Base-by-base conservation (phyloP, 2,113 vertebrate species). In the Python bivittatus region DNA sequence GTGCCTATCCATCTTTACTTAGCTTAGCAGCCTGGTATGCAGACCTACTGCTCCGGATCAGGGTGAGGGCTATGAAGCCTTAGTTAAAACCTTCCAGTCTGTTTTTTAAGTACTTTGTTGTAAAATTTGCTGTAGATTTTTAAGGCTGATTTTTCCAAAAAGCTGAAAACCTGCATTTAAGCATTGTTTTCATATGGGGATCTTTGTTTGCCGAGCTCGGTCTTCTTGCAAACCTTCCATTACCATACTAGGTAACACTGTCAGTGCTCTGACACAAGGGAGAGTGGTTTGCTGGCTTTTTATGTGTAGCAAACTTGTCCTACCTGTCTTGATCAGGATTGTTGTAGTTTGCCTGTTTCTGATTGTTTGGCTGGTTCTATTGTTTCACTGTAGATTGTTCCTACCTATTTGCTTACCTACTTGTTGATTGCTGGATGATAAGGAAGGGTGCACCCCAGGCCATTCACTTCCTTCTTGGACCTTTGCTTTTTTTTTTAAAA, bases 1-100 rank as follows among this genome's bases (percentile, higher is more conserved):
- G 94, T 0, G 98, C 98, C 64, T 98, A 98, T n/a, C 98, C 97
- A 72, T 98, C 98, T 20, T 97, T 98, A 8, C 95, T 97, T 17
- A 94, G 95, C 68, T 20, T 98, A 72, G 97, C 91, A 0, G 97
- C 95, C 42, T 98, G 98, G 98, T 98, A 97, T 0, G 29, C 97
- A 0, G 98, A 98, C 92, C 94, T 98, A 85, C 94, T 98, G 23
- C 97, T 97, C 13, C 95, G 97, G 0, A 96, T 97, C 48, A 92
- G 96, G 97, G 98, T 98, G 57, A 97, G 97, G 15, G 15, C 25
- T 9, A 88, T 85, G 17, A 88, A 58, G 29, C 11, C 15, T 88
- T 44, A 27, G 33, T 88, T 72, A 79, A 72, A 42, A 33, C 44
- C 42, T 58, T 79, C 22, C 33, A 23, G 3, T 48, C 48, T 48